phyloP scores from a whole-genome alignment of 2,888 invertebrate species.

The Limnephilus rhombicus region DNA sequence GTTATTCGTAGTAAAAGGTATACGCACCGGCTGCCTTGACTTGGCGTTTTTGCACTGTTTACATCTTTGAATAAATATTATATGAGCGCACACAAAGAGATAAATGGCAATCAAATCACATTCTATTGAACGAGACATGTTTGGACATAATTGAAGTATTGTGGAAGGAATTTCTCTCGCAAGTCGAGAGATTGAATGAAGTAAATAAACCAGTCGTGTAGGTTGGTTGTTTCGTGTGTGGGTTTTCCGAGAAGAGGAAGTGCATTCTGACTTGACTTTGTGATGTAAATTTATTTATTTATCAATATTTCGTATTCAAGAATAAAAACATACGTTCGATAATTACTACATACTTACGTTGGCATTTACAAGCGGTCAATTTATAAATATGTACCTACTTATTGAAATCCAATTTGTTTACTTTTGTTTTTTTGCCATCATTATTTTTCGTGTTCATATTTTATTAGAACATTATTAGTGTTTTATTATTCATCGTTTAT shows the following conservation, averaged over 20 bases:
- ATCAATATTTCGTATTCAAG: neutral
- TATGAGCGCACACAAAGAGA: neutral
- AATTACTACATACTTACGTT: neutral
- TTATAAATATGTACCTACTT: too few relatives aligned
- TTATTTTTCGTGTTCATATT: neutral
- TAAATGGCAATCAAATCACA: neutral
- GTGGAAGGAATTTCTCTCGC: constrained; percentile 14
- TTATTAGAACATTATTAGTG: neutral
- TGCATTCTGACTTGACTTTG: constrained; percentile 58
- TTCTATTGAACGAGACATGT: neutral
- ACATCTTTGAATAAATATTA: constrained; percentile 51
- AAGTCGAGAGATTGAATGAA: constrained; percentile 20
- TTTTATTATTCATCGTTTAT: neutral
- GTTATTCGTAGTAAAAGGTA: constrained; percentile 52
- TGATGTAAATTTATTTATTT: neutral
- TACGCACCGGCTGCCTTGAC: constrained; percentile 54
- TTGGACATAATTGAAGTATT: neutral
- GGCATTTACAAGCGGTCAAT: neutral
- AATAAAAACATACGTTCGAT: neutral
- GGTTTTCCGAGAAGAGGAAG: constrained; percentile 55
- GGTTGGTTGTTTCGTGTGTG: constrained; percentile 51
- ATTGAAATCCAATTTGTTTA: neutral
- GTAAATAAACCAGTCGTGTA: constrained; percentile 58
- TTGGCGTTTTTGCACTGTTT: constrained; percentile 53
- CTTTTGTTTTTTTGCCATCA: too few relatives aligned